Percentiles rank a stretch among this genome's conserved stretches.
Conservation (phyloP, 2,113 vertebrate species). For the Atlantisia rogersi region DNA sequence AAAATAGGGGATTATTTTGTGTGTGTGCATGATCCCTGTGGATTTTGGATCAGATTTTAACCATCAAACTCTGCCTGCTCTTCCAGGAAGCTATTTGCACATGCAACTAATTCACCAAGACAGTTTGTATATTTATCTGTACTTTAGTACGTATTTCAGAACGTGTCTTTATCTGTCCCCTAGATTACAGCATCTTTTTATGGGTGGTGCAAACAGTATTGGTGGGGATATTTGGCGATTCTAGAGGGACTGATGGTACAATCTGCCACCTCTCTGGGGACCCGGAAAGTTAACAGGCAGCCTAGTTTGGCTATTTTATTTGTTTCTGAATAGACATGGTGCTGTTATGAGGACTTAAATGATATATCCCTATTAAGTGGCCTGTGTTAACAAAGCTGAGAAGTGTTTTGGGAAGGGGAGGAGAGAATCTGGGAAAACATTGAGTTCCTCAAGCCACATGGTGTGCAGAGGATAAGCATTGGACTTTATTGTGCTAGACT, state of each 20-base stretch:
- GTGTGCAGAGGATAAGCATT: not conserved
- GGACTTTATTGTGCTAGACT: not conserved
- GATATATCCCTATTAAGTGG: not conserved
- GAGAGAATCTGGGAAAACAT: not conserved
- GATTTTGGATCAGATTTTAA: constrained; percentile 22
- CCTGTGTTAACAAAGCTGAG: not conserved
- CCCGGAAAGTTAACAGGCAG: not conserved
- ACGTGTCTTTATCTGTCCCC: constrained; percentile 24
- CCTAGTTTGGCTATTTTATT: not conserved
- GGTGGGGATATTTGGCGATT: not conserved
- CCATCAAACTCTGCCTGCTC: not conserved
- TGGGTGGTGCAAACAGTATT: not conserved
- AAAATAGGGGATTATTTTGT: not conserved
- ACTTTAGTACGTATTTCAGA: constrained; percentile 13
- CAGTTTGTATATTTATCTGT: constrained; percentile 46
- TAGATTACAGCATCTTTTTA: not conserved
- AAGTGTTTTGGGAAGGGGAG: not conserved
- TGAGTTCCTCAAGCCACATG: not conserved
- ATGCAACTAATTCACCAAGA: constrained; percentile 24
- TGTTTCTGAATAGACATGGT: not conserved
- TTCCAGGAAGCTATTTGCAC: constrained; percentile 36
- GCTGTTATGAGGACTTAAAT: not conserved
- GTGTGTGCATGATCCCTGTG: not conserved
- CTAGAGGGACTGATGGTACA: not conserved
- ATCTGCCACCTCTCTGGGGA: not conserved